Evolutionary conservation across 1,140 invertebrate genomes (phyloP).

Genomic region (Drosophila dunni): DNA sequence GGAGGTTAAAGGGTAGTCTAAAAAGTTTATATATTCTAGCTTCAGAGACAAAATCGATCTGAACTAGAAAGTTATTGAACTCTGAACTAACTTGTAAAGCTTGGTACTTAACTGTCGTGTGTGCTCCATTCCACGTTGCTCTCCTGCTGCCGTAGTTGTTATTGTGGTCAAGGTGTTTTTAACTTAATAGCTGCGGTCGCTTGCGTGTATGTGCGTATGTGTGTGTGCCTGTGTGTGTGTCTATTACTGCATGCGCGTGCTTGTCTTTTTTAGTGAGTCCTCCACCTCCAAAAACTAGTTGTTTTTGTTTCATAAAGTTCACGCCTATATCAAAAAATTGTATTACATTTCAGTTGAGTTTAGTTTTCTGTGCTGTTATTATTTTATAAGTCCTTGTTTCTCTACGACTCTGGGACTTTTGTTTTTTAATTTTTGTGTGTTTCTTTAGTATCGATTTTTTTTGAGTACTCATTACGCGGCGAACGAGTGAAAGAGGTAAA

Average conservation of each 20-base stretch:
- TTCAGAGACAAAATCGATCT: no score
- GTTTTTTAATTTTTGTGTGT: slow-evolving; percentile 78
- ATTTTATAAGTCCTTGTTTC: slow-evolving; percentile 70
- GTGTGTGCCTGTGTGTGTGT: slow-evolving; percentile 35
- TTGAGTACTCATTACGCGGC: slow-evolving; percentile 58
- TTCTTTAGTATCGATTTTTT: slow-evolving; percentile 76
- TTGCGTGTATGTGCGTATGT: slow-evolving; percentile 28
- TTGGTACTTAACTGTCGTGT: no score
- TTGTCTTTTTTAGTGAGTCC: slow-evolving; percentile 68
- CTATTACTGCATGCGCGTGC: slow-evolving; percentile 68
- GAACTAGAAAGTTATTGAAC: no score
- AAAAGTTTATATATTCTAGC: no score
- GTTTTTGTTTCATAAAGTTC: slow-evolving; percentile 69
- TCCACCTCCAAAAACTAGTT: background rate
- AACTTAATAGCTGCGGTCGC: slow-evolving; percentile 62
- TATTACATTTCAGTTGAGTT: slow-evolving; percentile 51
- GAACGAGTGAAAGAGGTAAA: background rate
- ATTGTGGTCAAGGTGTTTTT: slow-evolving; percentile 64
- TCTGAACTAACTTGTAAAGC: no score
- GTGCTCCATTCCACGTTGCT: background rate
- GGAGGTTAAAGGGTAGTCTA: no score
- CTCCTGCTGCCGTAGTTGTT: slow-evolving; percentile 23
- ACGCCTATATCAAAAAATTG: slow-evolving; percentile 79
- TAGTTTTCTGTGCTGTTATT: slow-evolving; percentile 45
- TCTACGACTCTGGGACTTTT: slow-evolving; percentile 44